A percentile compares a stretch with the other conserved stretches of the same genome.
These are phyloP conservation scores for Arrhamphus sclerolepis DNA, from an alignment of 2,797 vertebrate genomes.

Conservation along the genomic window DNA sequence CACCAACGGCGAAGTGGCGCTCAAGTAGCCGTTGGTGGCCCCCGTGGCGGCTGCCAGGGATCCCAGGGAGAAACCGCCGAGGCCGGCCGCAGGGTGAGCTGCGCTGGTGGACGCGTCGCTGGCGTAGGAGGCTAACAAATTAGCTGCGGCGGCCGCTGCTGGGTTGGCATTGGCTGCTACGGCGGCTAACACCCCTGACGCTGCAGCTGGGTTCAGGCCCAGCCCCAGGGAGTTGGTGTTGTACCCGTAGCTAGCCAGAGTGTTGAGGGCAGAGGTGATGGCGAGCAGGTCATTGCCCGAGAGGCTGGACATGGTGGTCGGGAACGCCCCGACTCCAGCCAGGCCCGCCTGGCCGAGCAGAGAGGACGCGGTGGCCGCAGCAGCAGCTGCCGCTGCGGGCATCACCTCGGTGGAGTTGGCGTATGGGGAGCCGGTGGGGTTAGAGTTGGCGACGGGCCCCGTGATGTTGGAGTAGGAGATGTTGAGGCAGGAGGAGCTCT, in stretches of 20 bases:
- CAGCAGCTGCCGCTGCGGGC: slow-evolving; percentile 84
- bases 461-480: slow-evolving; percentile 96
- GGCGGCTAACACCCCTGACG: slow-evolving; percentile 89
- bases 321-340: slow-evolving; percentile 87
- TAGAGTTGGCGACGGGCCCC: slow-evolving; percentile 94
- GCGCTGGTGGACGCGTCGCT: slow-evolving; percentile 84
- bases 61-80: slow-evolving; percentile 89
- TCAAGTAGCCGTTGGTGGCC: slow-evolving; percentile 89
- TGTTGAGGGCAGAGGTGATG: slow-evolving; percentile 95
- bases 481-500: slow-evolving; percentile 95
- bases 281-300: slow-evolving; percentile 92
- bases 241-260: slow-evolving; percentile 94
- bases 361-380: slow-evolving; percentile 87
- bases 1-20: slow-evolving; percentile 86
- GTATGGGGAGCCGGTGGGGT: slow-evolving; percentile 93
- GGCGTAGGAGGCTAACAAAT: slow-evolving; percentile 90
- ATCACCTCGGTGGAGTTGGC: slow-evolving; percentile 91
- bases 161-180: slow-evolving; percentile 92
- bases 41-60: slow-evolving; percentile 87
- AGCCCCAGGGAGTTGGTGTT: slow-evolving; percentile 93
- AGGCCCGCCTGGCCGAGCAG: slow-evolving; percentile 89
- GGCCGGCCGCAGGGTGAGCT: slow-evolving; percentile 79
- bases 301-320: slow-evolving; percentile 88
- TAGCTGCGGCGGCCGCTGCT: slow-evolving; percentile 89
- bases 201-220: slow-evolving; percentile 89